Conservation (phyloP, 2,113 vertebrate genomes). For the Hemibagrus wyckioides region DNA sequence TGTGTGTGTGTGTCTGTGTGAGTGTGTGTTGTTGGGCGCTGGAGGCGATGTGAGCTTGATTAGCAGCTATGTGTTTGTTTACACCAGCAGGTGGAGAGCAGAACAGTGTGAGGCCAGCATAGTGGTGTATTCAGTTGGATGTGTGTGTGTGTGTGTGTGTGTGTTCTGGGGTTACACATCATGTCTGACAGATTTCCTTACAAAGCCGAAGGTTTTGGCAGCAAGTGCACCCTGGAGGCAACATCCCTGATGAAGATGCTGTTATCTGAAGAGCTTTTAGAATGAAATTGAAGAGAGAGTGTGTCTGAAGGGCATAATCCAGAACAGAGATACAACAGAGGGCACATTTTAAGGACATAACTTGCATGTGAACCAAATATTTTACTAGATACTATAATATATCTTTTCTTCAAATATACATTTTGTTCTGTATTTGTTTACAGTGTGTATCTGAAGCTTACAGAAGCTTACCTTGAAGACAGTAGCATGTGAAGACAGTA, state of each 20-base stretch:
- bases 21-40: neutral
- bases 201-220: constrained; percentile 4
- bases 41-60: constrained; percentile 21
- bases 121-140: neutral
- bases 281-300: neutral
- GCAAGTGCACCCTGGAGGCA: constrained; percentile 21
- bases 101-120: neutral
- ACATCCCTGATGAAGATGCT: constrained; percentile 22
- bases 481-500: neutral
- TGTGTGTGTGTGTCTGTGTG: constrained; percentile 14
- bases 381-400: neutral
- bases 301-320: neutral
- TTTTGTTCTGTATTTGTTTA: neutral
- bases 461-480: neutral
- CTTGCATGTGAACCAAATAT: neutral
- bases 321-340: neutral
- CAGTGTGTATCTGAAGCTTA: too few relatives aligned
- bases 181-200: constrained; percentile 32
- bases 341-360: neutral
- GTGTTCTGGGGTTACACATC: constrained; percentile 20
- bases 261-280: constrained; percentile 26
- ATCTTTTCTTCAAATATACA: neutral
- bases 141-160: constrained; percentile 15
- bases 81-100: constrained; percentile 37
- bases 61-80: constrained; percentile 37